Base-by-base conservation (phyloP, 2,797 vertebrate genomes). In the Alcedo atthis region DNA sequence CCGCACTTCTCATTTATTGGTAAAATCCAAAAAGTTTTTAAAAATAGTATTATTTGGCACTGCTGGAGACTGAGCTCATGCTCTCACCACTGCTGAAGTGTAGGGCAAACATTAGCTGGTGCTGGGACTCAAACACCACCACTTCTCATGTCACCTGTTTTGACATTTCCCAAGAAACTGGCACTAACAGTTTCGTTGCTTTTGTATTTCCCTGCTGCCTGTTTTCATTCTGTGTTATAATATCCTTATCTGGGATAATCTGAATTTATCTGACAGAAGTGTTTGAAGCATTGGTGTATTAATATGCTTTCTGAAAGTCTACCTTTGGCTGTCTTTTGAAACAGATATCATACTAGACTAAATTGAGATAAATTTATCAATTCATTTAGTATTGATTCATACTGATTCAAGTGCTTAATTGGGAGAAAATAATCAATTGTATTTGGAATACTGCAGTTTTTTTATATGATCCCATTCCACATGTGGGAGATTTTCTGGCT, bases 361-460 rank as follows among this genome's bases (percentile, higher is more conserved):
- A 87, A 92, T 19, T 19, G 32, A 78, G 54, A 63, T 73, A 57
- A 12, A 10, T 62, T 90, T 82, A 73, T 73, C 46, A 79, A 83
- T 87, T 81, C 59, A 45, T 17, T 85, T 92, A 93, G 35, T 70
- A 89, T 66, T 59, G 90, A 93, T 93, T 89, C 30, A 13, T 19
- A 48, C 71, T 3, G 6, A 75, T 62, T 85, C 58, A 54, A 76
- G 45, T n/a, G 33, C 68, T 89, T 73, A 22, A 70, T 82, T 68
- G 24, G 61, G 63, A 85, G 49, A 5, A 81, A 75, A 75, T 32
- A 54, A 76, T 76, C 15, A 12, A 68, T 64, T 91, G 64, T 48
- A 45, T 68, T 58, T 89, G 42, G 37, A 86, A 82, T 92, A 75
- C 30, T 57, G 25, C n/a, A 68, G 68, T 18, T 87, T 82, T 81